A percentile compares a stretch with the other conserved stretches of the same genome.
These are phyloP conservation scores for Fistularia commersonii DNA, from an alignment of 2,797 vertebrate genomes.

Conservation along the genomic window DNA sequence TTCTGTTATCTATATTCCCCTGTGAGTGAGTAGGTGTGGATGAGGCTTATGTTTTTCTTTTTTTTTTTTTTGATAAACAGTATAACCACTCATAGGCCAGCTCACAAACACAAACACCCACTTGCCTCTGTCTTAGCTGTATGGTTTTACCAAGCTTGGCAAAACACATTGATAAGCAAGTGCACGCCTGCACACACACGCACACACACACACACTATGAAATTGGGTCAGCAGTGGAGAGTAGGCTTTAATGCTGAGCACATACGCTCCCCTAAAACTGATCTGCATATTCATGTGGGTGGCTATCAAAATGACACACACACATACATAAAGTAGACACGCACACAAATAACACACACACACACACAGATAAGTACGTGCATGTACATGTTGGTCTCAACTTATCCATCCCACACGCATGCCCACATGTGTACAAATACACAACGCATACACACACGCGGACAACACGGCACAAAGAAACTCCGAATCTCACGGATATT, in stretches of 20 bases:
- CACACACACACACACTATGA: constrained; percentile 57
- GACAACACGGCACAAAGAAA: constrained; percentile 52
- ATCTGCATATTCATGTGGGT: constrained; percentile 79
- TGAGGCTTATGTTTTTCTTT: constrained; percentile 34
- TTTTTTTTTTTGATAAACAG: constrained; percentile 36
- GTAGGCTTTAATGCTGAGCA: constrained; percentile 77
- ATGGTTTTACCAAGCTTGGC: constrained; percentile 47
- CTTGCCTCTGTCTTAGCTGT: constrained; percentile 39
- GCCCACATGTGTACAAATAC: constrained; percentile 24
- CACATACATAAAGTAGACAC: constrained; percentile 20
- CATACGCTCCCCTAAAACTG: constrained; percentile 71
- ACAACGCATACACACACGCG: constrained; percentile 15
- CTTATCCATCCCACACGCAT: constrained; percentile 57
- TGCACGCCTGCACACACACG: constrained; percentile 20
- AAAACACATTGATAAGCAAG: constrained; percentile 68
- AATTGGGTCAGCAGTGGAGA: constrained; percentile 76
- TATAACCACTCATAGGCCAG: constrained; percentile 28
- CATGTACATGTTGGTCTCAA: constrained; percentile 43
- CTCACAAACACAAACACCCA: constrained; percentile 29
- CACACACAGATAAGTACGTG: constrained; percentile 48
- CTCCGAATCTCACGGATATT: constrained; percentile 57
- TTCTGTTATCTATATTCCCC: constrained; percentile 26
- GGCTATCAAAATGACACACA: constrained; percentile 69
- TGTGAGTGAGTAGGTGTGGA: constrained; percentile 25
- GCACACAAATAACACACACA: constrained; percentile 32